A percentile compares a stretch with the other conserved stretches of the same genome.
phyloP scores from a whole-genome alignment of 2,797 vertebrate species.

The Arctocebus calabarensis region DNA sequence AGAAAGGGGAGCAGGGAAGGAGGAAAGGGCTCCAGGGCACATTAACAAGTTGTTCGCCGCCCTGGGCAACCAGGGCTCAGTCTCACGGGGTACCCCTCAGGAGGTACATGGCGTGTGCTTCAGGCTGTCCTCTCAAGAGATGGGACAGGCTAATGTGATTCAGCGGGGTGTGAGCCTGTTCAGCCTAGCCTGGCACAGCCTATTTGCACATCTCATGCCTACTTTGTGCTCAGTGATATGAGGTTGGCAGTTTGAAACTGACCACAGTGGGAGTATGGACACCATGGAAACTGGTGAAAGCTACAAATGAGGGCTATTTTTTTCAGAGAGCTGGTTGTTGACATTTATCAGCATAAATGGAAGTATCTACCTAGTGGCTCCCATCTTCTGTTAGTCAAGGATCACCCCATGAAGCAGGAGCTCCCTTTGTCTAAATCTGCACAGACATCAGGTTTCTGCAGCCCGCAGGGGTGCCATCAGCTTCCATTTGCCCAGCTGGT shows the following conservation, averaged over 20 bases:
- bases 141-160: not conserved
- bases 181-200: not conserved
- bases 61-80: not conserved
- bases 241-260: not conserved
- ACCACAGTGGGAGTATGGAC: not conserved
- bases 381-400: not conserved
- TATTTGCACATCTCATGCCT: not conserved
- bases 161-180: not conserved
- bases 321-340: not conserved
- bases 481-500: not conserved
- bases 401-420: not conserved
- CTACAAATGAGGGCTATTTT: not conserved
- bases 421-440: not conserved
- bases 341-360: not conserved
- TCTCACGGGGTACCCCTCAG: not conserved
- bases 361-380: not conserved
- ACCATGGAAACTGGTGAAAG: not conserved
- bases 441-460: not conserved
- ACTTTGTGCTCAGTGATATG: not conserved
- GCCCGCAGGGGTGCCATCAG: not conserved
- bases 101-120: not conserved
- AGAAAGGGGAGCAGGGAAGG: not conserved
- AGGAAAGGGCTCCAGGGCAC: not conserved
- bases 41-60: not conserved
- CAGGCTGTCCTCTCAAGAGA: not conserved